These are phyloP conservation scores for Acanthurus leucopareius DNA, from an alignment of 2,797 vertebrate species.

Conservation along the genomic window DNA sequence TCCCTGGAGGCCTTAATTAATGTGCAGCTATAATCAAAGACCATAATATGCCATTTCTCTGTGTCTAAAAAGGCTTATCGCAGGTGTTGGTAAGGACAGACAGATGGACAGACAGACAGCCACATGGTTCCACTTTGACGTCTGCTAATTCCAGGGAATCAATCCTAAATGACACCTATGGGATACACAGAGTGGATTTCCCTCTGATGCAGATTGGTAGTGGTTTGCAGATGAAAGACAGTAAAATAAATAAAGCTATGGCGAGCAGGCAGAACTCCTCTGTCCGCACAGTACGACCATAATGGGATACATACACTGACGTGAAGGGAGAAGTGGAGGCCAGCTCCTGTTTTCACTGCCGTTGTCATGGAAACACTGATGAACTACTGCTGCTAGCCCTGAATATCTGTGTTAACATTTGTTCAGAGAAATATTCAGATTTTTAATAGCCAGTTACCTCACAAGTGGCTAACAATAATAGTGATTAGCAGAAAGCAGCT, in stretches of 20 bases:
- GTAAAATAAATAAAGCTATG: conserved; percentile 86
- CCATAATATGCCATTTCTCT: conserved; percentile 34
- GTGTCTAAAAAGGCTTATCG: conserved; percentile 60
- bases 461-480: conserved; percentile 40
- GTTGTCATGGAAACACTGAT: conserved; percentile 70
- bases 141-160: conserved; percentile 84
- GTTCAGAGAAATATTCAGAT: conserved; percentile 45
- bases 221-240: conserved; percentile 85
- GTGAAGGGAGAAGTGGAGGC: conserved; percentile 63
- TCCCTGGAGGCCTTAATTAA: conserved; percentile 33
- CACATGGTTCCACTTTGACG: conserved; percentile 84
- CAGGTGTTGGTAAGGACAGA: conserved; percentile 76
- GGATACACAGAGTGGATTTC: conserved; percentile 81
- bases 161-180: conserved; percentile 86
- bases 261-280: conserved; percentile 76
- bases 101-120: conserved; percentile 70
- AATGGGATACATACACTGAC: conserved; percentile 81
- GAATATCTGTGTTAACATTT: conserved; percentile 42
- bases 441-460: conserved; percentile 41
- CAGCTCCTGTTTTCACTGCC: conserved; percentile 69
- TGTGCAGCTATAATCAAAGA: conserved; percentile 30
- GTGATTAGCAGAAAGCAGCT: conserved; percentile 54
- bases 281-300: conserved; percentile 80
- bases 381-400: conserved; percentile 50
- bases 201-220: conserved; percentile 84